Base-by-base conservation (phyloP, 2,888 invertebrate species). In the Oligia strigilis region DNA sequence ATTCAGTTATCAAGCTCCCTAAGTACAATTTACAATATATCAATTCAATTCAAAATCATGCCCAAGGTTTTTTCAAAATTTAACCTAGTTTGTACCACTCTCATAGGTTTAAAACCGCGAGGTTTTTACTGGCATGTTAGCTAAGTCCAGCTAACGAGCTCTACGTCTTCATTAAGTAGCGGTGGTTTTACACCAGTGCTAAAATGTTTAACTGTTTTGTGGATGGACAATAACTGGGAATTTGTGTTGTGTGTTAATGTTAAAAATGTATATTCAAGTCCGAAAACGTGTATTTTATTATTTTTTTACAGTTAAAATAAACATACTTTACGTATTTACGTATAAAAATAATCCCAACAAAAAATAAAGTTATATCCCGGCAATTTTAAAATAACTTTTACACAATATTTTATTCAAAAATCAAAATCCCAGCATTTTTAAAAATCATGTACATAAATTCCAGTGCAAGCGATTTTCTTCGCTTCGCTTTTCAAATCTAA, bases 91-190 rank as follows among this genome's bases (percentile, higher is more conserved):
- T 65, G 14, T 40, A 52, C n/a, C 52, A 23, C 14, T 55, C 62
- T 36, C 52, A 72, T 81, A 65, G 64, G 69, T 77, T 77, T 72
- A 29, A 66, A 74, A 40, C 52, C 13, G 72, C 14, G 13, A 69
- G 43, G 76, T 85, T 85, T 82, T 85, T 75, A 55, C 65, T 4
- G 52, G 49, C 36, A 60, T 65, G 75, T 55, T 65, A 73, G 75
- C 77, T 65, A 80, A 75, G 74, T 77, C 72, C 66, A 43, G 72
- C 72, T 84, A 88, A 90, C 81, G 83, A 84, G 77, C 80, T 73
- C 84, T 91, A 88, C 85, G 89, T 91, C 91, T 91, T 90, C 90
- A 90, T 91, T 90, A 81, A 78, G 78, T 52, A n/a, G 17, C 1
- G 40, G 29, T 40, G 81, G 75, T 79, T 79, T 91, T 88, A 90